phyloP scores from a whole-genome alignment of 2,797 vertebrate genomes.

The Sebastes umbrosus region DNA sequence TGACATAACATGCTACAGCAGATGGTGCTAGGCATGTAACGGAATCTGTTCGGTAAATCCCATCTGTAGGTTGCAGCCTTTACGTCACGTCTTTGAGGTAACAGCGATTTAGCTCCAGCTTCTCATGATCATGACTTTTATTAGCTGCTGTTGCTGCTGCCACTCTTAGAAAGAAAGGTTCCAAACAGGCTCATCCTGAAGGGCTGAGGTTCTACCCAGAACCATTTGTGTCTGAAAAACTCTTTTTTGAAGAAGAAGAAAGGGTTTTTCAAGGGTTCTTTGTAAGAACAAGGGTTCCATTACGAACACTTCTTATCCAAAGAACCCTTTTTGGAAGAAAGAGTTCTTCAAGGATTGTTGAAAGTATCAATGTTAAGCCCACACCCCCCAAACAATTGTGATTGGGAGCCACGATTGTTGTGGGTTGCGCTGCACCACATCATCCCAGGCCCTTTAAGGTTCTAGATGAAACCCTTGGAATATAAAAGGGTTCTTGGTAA shows the following conservation, averaged over 20 bases:
- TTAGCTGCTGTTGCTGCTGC: slow-evolving; percentile 12
- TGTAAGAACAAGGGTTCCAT: not conserved
- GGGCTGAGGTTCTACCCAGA: not conserved
- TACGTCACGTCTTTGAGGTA: not conserved
- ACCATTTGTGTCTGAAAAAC: not conserved
- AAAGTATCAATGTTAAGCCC: not conserved
- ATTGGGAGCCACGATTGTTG: not conserved
- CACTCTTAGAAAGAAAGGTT: not conserved
- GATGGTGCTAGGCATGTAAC: slow-evolving; percentile 60
- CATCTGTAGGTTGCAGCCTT: slow-evolving; percentile 51
- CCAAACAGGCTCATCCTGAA: not conserved
- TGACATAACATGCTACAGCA: slow-evolving; percentile 69
- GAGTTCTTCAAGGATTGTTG: not conserved
- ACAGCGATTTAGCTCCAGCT: slow-evolving; percentile 11
- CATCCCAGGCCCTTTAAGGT: not conserved
- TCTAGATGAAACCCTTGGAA: too few species aligned
- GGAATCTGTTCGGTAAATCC: slow-evolving; percentile 56
- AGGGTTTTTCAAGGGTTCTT: not conserved
- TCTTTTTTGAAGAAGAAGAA: not conserved
- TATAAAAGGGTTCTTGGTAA: too few species aligned
- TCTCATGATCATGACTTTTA: slow-evolving; percentile 25
- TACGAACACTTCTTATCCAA: not conserved
- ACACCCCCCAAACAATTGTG: not conserved
- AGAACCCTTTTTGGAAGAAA: not conserved
- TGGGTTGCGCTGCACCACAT: not conserved